These are phyloP conservation scores for Alectura lathami DNA, from an alignment of 2,113 vertebrate species.

Conservation along the genomic window DNA sequence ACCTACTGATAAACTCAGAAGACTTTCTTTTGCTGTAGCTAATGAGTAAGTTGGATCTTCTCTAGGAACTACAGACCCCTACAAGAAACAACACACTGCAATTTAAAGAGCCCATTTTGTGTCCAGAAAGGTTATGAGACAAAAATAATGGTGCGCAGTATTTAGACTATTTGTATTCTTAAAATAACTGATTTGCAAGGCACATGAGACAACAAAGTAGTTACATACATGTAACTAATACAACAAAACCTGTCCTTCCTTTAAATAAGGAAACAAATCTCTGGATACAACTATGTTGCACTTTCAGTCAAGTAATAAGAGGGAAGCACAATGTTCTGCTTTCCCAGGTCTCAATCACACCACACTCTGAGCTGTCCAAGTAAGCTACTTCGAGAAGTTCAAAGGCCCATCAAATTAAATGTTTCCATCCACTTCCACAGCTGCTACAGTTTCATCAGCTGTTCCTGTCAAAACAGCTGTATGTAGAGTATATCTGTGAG, in stretches of 20 bases:
- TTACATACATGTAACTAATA: background rate
- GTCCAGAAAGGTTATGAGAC: background rate
- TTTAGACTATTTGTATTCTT: background rate
- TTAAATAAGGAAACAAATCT: background rate
- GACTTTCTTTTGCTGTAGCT: slow-evolving; percentile 37
- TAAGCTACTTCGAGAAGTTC: background rate
- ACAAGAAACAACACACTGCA: background rate
- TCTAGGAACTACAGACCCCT: slow-evolving; percentile 69
- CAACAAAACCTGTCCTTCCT: background rate
- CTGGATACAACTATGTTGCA: background rate
- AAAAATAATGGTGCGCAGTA: background rate
- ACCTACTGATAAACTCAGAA: slow-evolving; percentile 55
- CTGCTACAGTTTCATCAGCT: background rate
- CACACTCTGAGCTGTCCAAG: background rate
- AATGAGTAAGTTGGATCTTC: slow-evolving; percentile 19
- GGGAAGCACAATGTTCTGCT: background rate
- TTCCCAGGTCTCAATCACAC: background rate
- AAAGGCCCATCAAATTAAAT: background rate
- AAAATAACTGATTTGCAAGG: background rate
- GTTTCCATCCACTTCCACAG: background rate
- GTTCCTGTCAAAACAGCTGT: background rate
- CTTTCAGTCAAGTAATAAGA: background rate
- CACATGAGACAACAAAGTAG: background rate
- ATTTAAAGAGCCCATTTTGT: background rate
- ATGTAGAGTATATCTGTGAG: background rate